These are phyloP conservation scores for Arrhopalites spinosus DNA, from an alignment of 2,888 invertebrate genomes.

Conservation along the genomic window DNA sequence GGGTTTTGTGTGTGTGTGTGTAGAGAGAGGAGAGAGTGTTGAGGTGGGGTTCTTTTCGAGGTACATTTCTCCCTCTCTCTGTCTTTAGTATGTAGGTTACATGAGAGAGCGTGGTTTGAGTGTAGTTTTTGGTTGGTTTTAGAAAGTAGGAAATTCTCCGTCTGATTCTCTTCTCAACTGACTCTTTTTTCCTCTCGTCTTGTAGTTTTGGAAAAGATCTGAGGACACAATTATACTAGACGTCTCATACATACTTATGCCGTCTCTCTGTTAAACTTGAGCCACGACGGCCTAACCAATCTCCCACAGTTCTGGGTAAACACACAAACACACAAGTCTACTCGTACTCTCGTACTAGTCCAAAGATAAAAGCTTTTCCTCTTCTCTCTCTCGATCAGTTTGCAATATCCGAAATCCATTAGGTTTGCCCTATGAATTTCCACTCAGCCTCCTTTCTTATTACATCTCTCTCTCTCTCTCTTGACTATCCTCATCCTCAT, in stretches of 20 bases:
- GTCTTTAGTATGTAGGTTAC: too few relatives aligned
- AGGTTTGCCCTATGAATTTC: slow-evolving; percentile 53
- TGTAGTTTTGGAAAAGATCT: neutral
- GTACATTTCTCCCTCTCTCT: too few relatives aligned
- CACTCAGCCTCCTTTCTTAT: slow-evolving; percentile 41
- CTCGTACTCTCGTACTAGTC: too few relatives aligned
- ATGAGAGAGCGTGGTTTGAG: too few relatives aligned
- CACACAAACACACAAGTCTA: slow-evolving; percentile 48
- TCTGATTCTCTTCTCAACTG: too few relatives aligned
- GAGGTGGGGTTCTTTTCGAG: too few relatives aligned
- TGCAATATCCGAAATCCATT: slow-evolving; percentile 56
- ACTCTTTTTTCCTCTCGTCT: too few relatives aligned
- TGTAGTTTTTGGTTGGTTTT: too few relatives aligned
- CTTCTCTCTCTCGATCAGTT: slow-evolving; percentile 49
- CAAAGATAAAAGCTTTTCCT: slow-evolving; percentile 51
- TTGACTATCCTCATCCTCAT: neutral
- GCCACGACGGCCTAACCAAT: slow-evolving; percentile 32
- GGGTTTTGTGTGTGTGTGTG: too few relatives aligned
- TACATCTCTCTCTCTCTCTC: slow-evolving; percentile 15
- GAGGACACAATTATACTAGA: slow-evolving; percentile 11
- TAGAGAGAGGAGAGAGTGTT: too few relatives aligned
- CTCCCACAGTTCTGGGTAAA: slow-evolving; percentile 46
- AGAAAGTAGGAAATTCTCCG: too few relatives aligned
- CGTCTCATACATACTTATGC: neutral
- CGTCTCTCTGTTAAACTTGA: slow-evolving; percentile 1